Evolutionary conservation across 2,888 invertebrate genomes (phyloP).

Genomic region (Sarcophaga rosellei): DNA sequence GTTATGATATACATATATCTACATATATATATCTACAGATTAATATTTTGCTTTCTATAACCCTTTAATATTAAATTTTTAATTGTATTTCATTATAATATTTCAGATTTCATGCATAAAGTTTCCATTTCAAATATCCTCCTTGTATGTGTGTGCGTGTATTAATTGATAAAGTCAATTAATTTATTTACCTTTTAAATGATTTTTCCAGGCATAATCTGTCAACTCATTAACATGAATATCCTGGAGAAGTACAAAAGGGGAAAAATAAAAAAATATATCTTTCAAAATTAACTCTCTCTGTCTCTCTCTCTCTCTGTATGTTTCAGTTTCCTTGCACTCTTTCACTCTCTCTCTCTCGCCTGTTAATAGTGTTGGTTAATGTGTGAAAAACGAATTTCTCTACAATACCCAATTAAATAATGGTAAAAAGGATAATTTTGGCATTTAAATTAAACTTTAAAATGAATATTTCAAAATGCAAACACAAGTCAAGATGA

Average conservation of each 20-base stretch:
- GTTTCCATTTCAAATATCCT: not conserved
- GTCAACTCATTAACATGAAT: constrained; percentile 3
- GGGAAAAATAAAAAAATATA: not conserved
- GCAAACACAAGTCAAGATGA: not conserved
- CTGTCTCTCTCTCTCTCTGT: no score
- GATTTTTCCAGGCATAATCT: not conserved
- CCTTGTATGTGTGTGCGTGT: not conserved
- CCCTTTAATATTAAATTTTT: no score
- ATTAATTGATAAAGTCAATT: not conserved
- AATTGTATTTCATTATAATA: no score
- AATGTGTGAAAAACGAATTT: constrained; percentile 29
- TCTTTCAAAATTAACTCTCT: no score
- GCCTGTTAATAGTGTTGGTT: constrained; percentile 6
- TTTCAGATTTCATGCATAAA: not conserved
- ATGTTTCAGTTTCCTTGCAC: no score
- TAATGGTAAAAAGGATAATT: not conserved
- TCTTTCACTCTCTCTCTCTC: no score
- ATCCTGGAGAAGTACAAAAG: not conserved
- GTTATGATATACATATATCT: no score
- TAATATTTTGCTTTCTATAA: no score
- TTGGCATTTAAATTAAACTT: not conserved
- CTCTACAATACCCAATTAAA: not conserved
- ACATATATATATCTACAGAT: no score
- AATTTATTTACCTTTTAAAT: not conserved
- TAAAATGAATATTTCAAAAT: not conserved